Conservation (phyloP, 1,140 invertebrate species). For the Pseudoatta argentina region DNA sequence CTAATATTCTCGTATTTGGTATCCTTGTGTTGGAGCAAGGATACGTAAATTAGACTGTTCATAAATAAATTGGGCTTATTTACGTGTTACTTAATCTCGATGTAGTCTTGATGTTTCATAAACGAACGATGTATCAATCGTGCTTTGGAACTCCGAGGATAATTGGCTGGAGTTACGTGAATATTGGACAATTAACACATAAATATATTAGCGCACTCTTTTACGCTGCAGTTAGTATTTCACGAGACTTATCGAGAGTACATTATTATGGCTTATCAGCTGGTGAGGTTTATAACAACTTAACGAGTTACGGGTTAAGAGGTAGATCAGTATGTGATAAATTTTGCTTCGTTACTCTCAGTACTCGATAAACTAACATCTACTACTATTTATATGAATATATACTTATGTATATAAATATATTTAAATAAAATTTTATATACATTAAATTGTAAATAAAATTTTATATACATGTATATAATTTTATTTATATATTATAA, state of each 20-base stretch:
- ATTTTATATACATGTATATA: neutral
- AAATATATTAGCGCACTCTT: constrained; percentile 16
- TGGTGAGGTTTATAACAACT: constrained; percentile 61
- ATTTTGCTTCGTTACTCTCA: constrained; percentile 66
- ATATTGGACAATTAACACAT: constrained; percentile 27
- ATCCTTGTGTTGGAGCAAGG: neutral
- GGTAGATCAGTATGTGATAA: constrained; percentile 64
- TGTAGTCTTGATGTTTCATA: neutral
- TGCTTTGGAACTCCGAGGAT: neutral
- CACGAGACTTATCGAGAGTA: constrained; percentile 61
- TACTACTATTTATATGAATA: neutral
- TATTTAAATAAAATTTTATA: neutral
- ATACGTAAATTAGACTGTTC: constrained; percentile 35
- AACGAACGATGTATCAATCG: neutral
- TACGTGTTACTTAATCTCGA: neutral
- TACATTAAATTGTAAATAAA: neutral
- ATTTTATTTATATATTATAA: neutral
- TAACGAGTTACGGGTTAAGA: constrained; percentile 64
- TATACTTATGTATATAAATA: neutral
- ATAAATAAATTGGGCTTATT: neutral
- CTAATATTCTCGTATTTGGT: too few relatives aligned
- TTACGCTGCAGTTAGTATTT: neutral
- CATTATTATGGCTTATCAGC: constrained; percentile 59
- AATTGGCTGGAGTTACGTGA: constrained; percentile 13
- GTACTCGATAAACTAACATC: constrained; percentile 74